Base-by-base conservation (phyloP, 2,888 invertebrate species). In the Nemotelus nigrinus region DNA sequence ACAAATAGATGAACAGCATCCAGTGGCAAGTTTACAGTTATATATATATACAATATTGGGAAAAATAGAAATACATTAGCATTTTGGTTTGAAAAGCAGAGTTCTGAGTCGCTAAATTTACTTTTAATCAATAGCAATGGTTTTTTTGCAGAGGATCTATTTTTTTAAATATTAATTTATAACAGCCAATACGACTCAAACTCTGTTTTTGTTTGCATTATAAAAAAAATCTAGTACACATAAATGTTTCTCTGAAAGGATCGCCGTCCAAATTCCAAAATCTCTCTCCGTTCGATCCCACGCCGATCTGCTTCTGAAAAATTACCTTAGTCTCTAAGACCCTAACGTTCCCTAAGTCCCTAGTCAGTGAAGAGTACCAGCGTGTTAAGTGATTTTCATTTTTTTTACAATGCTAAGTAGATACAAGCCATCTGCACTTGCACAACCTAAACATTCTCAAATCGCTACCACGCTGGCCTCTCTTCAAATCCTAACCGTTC, bases 271-370 rank as follows among this genome's bases (percentile, higher is more conserved):
- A 25, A 25, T 25, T 25, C 7, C 39, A 60, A 60, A 39, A 43
- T 60, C 60, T 43, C 41, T 7, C 60, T 60, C n/a, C 39, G 25
- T n/a, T n/a, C 25, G 4, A 5, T 55, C 55, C 70, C 70, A 55
- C 70, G 70, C 53, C 55, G 70, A 41, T 7, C 53, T 70, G 70
- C 43, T 50, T 7, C 68, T 48, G 68, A 39, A 68, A 58, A 65
- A 25, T 53, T 53, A 68, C 65, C 68, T 70, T 57, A 55, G 68
- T 5, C 65, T 57, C 60, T 68, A 63, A 55, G 43, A 43, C 65
- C 77, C 77, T 77, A 77, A 76, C 74, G 60, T 39, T 64, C 71
- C 72, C 78, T 78, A 78, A 65, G 39, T 39, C 72, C 78, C 78
- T 78, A 71, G 65, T 2, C 6, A 4, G n/a, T 45, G 47, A 6